Conservation (phyloP, 2,888 invertebrate genomes). For the Saturnia japonica region DNA sequence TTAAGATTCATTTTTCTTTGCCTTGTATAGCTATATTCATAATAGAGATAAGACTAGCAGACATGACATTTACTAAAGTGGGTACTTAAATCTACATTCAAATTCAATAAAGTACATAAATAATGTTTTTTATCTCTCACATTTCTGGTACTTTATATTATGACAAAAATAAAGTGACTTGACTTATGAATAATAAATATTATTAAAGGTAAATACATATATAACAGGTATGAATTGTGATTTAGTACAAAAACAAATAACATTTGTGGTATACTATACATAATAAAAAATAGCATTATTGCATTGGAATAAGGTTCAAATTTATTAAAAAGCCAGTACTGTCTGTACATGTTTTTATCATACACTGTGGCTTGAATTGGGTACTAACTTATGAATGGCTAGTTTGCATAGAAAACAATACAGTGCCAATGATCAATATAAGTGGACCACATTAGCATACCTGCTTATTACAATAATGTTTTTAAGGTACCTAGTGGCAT, state of each 20-base stretch:
- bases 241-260: neutral
- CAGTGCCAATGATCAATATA: neutral
- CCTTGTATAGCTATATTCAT: neutral
- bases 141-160: too few species aligned
- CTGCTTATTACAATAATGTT: neutral
- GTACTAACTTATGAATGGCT: neutral
- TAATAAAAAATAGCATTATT: neutral
- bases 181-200: neutral
- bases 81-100: too few species aligned
- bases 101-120: too few species aligned
- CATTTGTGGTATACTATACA: neutral
- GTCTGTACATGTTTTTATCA: neutral
- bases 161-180: neutral
- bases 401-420: conserved; percentile 8
- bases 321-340: neutral
- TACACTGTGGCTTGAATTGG: neutral
- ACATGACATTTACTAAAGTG: neutral
- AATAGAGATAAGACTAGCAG: neutral
- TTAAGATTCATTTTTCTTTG: neutral
- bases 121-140: too few species aligned
- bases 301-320: neutral
- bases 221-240: neutral
- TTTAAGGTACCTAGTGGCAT: neutral
- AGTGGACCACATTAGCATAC: conserved; percentile 8
- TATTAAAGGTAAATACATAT: neutral